Conservation (phyloP, 2,888 invertebrate species). For the Silvanus unidentatus region DNA sequence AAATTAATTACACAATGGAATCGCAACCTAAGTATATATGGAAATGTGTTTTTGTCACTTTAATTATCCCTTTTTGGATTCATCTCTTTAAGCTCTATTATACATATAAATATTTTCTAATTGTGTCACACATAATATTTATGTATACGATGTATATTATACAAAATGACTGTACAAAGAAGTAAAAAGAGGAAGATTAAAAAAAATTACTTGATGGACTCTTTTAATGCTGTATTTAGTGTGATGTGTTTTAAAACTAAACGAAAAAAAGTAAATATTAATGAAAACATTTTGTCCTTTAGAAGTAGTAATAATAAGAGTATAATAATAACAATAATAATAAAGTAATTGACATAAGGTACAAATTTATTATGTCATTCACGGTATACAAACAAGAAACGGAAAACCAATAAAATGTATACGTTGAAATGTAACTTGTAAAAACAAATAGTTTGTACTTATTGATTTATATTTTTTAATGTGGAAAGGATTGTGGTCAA, state of each 20-base stretch:
- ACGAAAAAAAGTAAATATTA: constrained; percentile 8
- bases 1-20: too few relatives aligned
- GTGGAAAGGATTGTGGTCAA: neutral
- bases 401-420: constrained; percentile 11
- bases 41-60: neutral
- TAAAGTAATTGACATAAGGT: constrained; percentile 17
- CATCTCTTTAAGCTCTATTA: neutral
- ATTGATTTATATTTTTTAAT: constrained; percentile 1
- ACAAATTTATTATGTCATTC: constrained; percentile 13
- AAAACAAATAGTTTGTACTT: neutral
- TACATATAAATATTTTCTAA: constrained; percentile 12
- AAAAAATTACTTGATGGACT: constrained; percentile 24
- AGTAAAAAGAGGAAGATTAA: constrained; percentile 15
- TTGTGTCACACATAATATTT: constrained; percentile 11
- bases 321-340: constrained; percentile 3
- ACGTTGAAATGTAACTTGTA: constrained; percentile 8
- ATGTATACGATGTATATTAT: constrained; percentile 32
- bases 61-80: neutral
- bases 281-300: constrained; percentile 11
- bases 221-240: constrained; percentile 28
- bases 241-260: constrained; percentile 25
- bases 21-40: too few relatives aligned
- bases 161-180: constrained; percentile 42
- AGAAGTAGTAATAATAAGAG: constrained; percentile 7
- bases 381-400: constrained; percentile 13